These are phyloP conservation scores for Epinephelus coioides DNA, from an alignment of 2,797 vertebrate genomes.

Conservation along the genomic window DNA sequence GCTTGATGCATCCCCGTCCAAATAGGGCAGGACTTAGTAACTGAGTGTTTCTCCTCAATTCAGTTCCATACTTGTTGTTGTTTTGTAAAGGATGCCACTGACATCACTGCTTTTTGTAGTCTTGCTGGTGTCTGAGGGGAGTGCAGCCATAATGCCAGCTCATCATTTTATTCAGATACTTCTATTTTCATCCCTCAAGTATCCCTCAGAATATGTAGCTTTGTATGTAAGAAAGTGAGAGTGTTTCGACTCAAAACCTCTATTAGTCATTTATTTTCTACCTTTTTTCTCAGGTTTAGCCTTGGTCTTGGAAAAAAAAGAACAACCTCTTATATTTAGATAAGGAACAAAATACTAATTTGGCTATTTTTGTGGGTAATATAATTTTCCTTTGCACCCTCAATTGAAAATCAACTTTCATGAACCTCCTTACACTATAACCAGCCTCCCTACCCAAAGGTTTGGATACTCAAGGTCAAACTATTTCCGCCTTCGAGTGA, in stretches of 20 bases:
- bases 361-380: neutral
- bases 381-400: neutral
- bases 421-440: neutral
- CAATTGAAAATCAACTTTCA: neutral
- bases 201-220: conserved; percentile 7
- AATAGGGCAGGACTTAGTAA: conserved; percentile 19
- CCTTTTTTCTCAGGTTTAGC: neutral
- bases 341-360: neutral
- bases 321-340: neutral
- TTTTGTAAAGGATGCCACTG: conserved; percentile 14
- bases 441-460: neutral
- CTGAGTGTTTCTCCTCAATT: conserved; percentile 24
- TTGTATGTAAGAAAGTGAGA: neutral
- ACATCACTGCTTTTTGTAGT: conserved; percentile 40
- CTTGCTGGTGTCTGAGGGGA: conserved; percentile 2
- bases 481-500: conserved; percentile 22
- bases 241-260: neutral
- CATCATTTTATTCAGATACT: conserved; percentile 50
- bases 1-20: neutral
- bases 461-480: conserved; percentile 24
- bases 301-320: neutral
- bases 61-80: neutral
- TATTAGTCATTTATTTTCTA: neutral
- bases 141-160: conserved; percentile 23
- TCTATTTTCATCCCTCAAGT: conserved; percentile 24